phyloP scores from a whole-genome alignment of 1,140 invertebrate genomes.

The Leptoteleia sp. region DNA sequence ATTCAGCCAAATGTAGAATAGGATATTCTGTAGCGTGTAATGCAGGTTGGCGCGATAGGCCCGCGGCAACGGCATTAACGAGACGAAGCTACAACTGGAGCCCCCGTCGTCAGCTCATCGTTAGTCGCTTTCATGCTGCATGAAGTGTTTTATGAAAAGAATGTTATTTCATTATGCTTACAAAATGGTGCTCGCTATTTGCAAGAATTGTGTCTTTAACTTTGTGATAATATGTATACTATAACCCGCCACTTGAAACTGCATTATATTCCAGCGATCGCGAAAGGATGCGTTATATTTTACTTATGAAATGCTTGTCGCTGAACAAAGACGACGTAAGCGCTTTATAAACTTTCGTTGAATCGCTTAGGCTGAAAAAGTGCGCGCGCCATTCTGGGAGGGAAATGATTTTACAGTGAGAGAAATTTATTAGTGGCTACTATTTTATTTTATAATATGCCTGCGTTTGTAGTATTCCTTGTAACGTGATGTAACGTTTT shows the following conservation, averaged over 20 bases:
- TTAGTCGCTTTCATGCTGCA: conserved; percentile 64
- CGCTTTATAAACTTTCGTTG: background rate
- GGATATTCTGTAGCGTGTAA: conserved; percentile 64
- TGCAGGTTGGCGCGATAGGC: conserved; percentile 66
- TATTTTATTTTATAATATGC: too few species aligned
- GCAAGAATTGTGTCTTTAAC: conserved; percentile 58
- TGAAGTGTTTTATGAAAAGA: conserved; percentile 66
- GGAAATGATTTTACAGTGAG: too few species aligned
- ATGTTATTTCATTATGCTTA: conserved; percentile 65
- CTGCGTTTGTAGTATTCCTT: too few species aligned
- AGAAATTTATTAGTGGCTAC: too few species aligned
- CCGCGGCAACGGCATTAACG: conserved; percentile 67
- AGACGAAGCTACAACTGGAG: conserved; percentile 62
- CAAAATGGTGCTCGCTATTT: conserved; percentile 63
- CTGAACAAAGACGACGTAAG: background rate
- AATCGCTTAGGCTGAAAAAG: too few species aligned
- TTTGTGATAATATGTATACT: conserved; percentile 53
- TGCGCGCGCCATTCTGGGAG: too few species aligned
- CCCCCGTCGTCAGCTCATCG: conserved; percentile 65
- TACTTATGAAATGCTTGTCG: background rate
- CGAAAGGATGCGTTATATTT: conserved; percentile 22
- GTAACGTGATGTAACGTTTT: too few species aligned
- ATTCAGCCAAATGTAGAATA: conserved; percentile 64
- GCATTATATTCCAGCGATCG: conserved; percentile 36
- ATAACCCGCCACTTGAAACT: conserved; percentile 28